Percentiles rank a stretch among this genome's conserved stretches.
Evolutionary conservation across 2,888 invertebrate species (phyloP).

Genomic region (Trichogramma evanescens): DNA sequence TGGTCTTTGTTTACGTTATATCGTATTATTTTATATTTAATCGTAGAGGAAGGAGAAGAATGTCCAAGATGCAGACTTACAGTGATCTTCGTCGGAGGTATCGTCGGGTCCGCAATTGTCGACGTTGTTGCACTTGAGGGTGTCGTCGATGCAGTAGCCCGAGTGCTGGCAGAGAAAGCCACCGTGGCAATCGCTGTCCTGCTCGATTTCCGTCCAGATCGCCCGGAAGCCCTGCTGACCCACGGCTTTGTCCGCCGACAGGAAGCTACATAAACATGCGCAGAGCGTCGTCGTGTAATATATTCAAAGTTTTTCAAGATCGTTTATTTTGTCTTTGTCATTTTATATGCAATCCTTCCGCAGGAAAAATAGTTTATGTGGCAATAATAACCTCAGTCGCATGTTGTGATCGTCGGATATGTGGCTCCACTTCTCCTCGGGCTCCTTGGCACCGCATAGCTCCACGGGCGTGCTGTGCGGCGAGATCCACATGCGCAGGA

Average conservation of each 20-base stretch:
- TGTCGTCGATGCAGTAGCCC: constrained; percentile 72
- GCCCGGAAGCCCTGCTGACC: constrained; percentile 90
- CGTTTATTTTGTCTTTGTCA: background rate
- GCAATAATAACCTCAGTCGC: constrained; percentile 63
- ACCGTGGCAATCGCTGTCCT: constrained; percentile 54
- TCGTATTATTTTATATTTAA: constrained; percentile 5
- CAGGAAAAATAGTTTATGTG: background rate
- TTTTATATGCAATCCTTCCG: background rate
- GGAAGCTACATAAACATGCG: constrained; percentile 60
- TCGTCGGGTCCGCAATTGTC: constrained; percentile 80
- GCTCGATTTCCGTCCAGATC: constrained; percentile 86
- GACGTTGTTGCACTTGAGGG: constrained; percentile 68
- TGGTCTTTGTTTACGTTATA: constrained; percentile 16
- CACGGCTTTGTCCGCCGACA: constrained; percentile 89
- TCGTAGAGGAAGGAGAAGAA: constrained; percentile 24
- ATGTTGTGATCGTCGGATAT: constrained; percentile 80
- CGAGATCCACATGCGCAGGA: constrained; percentile 82
- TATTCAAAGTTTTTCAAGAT: too few species aligned
- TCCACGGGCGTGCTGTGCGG: constrained; percentile 74
- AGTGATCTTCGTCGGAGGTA: constrained; percentile 69
- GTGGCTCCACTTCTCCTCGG: constrained; percentile 72
- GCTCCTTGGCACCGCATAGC: constrained; percentile 79
- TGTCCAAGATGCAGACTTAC: constrained; percentile 55
- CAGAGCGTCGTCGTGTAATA: too few species aligned
- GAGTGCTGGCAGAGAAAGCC: constrained; percentile 66